Percentiles rank a stretch among this genome's conserved stretches.
Conservation (phyloP, 92 coral and sea anemone genomes). For the Ricordea florida region DNA sequence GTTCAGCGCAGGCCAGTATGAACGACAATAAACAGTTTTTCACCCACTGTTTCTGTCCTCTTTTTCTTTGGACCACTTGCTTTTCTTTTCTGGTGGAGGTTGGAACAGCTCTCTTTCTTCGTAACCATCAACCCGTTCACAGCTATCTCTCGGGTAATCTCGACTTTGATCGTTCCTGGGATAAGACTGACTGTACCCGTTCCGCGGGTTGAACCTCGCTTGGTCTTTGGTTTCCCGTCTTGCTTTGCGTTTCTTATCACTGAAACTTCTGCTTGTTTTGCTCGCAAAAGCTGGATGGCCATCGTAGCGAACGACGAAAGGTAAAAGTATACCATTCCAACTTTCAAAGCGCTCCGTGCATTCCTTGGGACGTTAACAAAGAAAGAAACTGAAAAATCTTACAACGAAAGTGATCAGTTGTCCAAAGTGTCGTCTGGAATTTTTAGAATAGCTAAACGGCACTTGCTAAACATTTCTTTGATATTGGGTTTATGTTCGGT, state of each 20-base stretch:
- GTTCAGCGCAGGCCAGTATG: no score
- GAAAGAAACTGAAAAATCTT: neutral
- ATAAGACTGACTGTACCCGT: neutral
- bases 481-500: no score
- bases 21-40: no score
- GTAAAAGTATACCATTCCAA: slow-evolving; percentile 6
- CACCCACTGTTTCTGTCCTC: no score
- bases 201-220: neutral
- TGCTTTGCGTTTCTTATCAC: neutral
- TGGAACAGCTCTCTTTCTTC: neutral
- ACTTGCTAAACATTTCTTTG: no score
- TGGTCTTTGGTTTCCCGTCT: neutral
- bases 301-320: slow-evolving; percentile 36
- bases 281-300: neutral
- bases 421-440: no score
- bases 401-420: no score
- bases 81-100: neutral
- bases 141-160: neutral
- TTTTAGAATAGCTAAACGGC: no score
- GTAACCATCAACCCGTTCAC: neutral
- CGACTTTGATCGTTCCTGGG: neutral
- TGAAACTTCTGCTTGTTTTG: no score
- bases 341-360: neutral
- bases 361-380: neutral
- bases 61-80: no score